A percentile compares a stretch with the other conserved stretches of the same genome.
phyloP scores from a whole-genome alignment of 2,113 vertebrate species.

The Fregetta grallaria region DNA sequence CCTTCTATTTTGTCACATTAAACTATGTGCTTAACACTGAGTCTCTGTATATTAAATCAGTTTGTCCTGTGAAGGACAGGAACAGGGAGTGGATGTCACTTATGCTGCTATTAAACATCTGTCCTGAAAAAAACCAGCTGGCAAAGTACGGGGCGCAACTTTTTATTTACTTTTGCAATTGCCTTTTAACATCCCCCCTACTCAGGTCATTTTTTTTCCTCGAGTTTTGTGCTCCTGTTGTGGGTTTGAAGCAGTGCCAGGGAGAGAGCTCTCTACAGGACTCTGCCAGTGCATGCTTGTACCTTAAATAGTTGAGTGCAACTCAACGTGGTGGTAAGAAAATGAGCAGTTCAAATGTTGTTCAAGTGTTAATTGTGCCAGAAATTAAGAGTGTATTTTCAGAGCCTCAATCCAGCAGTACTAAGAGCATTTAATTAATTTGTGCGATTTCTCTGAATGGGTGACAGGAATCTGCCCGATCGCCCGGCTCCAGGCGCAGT shows the following conservation, averaged over 20 bases:
- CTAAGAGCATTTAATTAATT: constrained; percentile 1
- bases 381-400: not conserved
- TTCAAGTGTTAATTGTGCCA: not conserved
- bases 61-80: not conserved
- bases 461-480: not conserved
- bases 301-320: not conserved
- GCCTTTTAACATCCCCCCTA: not conserved
- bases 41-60: not conserved
- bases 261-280: not conserved
- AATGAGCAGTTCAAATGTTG: not conserved
- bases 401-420: not conserved
- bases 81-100: not conserved
- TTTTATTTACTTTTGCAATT: not conserved
- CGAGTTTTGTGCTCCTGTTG: not conserved
- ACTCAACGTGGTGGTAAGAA: not conserved
- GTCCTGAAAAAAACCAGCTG: not conserved
- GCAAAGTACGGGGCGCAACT: not conserved
- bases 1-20: not conserved
- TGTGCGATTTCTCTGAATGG: not conserved
- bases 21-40: not conserved
- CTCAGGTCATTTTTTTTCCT: not conserved
- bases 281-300: not conserved
- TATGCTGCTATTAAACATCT: not conserved
- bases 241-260: not conserved
- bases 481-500: not conserved